Percentiles rank a stretch among this genome's conserved stretches.
Conservation (phyloP, 2,113 vertebrate genomes). For the Lampris megalopsis region DNA sequence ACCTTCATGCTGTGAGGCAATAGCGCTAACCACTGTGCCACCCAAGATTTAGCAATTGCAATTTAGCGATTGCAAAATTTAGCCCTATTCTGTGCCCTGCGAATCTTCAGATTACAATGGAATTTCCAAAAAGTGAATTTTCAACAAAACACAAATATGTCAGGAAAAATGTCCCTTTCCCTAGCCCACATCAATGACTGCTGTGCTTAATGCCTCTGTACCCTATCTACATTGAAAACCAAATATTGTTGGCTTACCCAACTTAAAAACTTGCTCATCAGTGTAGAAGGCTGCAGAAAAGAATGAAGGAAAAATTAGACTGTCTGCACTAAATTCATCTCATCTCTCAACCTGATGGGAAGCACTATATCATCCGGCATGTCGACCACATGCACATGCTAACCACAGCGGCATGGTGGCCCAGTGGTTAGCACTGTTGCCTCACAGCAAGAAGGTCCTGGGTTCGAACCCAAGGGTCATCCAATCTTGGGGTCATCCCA, state of each 20-base stretch:
- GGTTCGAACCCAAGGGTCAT: too few species aligned
- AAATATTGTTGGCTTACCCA: conserved; percentile 62
- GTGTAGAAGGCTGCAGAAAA: conserved; percentile 43
- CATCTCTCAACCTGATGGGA: conserved; percentile 49
- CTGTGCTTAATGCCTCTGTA: conserved; percentile 24
- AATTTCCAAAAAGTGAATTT: conserved; percentile 10
- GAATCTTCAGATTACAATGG: background rate
- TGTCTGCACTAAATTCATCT: conserved; percentile 46
- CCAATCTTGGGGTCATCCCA: too few species aligned
- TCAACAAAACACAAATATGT: conserved; percentile 24
- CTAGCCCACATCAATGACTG: background rate
- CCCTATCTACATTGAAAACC: conserved; percentile 43
- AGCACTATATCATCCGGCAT: conserved; percentile 36
- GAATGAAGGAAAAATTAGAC: conserved; percentile 43
- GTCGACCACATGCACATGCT: conserved; percentile 27
- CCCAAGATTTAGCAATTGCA: too few species aligned
- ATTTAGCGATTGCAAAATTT: background rate
- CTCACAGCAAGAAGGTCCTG: too few species aligned
- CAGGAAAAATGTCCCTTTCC: conserved; percentile 2
- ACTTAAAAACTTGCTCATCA: conserved; percentile 55
- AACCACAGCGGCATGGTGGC: too few species aligned
- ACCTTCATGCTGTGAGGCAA: too few species aligned
- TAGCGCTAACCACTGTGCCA: too few species aligned
- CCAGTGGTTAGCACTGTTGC: too few species aligned
- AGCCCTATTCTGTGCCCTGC: background rate